phyloP scores from a whole-genome alignment of 1,140 invertebrate species.

The Dolichoris vasculosae region DNA sequence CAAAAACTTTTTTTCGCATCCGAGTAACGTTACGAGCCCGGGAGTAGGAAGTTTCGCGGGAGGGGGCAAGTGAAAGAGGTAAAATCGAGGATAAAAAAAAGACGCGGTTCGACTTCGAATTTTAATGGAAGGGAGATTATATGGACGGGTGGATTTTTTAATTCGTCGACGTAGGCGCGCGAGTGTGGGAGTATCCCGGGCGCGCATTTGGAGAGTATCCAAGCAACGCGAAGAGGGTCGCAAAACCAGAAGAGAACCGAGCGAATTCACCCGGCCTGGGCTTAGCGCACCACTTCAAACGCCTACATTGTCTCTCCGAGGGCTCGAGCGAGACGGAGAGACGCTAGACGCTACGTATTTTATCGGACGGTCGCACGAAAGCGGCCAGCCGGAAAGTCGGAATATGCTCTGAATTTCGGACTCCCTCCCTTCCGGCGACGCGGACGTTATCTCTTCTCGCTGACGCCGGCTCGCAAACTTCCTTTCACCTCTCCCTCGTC shows the following conservation, averaged over 20 bases:
- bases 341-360: conserved; percentile 38
- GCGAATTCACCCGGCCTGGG: conserved; percentile 13
- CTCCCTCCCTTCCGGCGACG: conserved; percentile 20
- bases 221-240: conserved; percentile 49
- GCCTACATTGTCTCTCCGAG: conserved; percentile 29
- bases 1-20: background rate
- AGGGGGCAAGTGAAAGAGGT: too few relatives aligned
- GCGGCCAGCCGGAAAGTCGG: conserved; percentile 52
- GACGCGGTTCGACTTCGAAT: background rate
- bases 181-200: background rate
- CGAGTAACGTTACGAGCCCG: background rate
- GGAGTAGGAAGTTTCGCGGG: too few relatives aligned
- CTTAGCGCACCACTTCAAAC: conserved; percentile 26
- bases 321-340: background rate
- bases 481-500: background rate
- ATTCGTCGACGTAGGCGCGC: conserved; percentile 16
- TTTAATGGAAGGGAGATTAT: conserved; percentile 48
- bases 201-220: conserved; percentile 41
- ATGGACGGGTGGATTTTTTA: conserved; percentile 45
- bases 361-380: conserved; percentile 55
- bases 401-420: conserved; percentile 56
- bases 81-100: background rate
- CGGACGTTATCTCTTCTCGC: conserved; percentile 9
- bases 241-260: background rate
- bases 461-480: background rate